Evolutionary conservation across 2,797 vertebrate genomes (phyloP).

Genomic region (Taeniopygia guttata): DNA sequence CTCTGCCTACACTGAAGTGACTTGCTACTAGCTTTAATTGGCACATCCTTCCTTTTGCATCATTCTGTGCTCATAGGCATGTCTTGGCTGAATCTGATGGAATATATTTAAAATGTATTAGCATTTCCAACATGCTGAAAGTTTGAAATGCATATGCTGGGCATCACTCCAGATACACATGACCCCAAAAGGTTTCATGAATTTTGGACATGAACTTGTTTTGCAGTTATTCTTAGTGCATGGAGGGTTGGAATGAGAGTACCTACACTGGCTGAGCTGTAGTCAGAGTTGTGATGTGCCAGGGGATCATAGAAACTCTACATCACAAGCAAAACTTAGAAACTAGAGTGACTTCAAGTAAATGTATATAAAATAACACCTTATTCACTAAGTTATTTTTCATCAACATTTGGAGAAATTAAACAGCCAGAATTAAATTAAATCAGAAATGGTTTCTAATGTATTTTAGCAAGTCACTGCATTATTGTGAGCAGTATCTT

Average conservation of each 20-base stretch:
- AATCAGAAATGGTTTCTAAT: not conserved
- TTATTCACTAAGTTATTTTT: not conserved
- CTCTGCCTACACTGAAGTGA: slow-evolving; percentile 13
- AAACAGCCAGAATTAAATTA: not conserved
- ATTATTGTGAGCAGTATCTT: not conserved
- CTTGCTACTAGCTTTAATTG: slow-evolving; percentile 55
- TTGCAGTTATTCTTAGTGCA: not conserved
- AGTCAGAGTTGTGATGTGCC: not conserved
- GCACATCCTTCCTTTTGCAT: slow-evolving; percentile 5
- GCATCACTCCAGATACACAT: not conserved
- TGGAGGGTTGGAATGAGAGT: not conserved
- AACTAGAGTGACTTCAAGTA: not conserved
- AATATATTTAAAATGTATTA: slow-evolving; percentile 53
- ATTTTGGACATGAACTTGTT: slow-evolving; percentile 14
- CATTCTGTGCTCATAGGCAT: slow-evolving; percentile 26
- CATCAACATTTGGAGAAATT: not conserved
- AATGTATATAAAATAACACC: not conserved
- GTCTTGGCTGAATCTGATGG: slow-evolving; percentile 35
- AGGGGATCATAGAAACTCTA: not conserved
- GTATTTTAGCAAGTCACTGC: slow-evolving; percentile 31
- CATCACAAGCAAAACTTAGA: not conserved
- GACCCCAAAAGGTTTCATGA: not conserved
- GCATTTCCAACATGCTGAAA: slow-evolving; percentile 11
- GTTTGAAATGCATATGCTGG: not conserved
- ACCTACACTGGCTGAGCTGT: not conserved